These are phyloP conservation scores for Hydropotes inermis DNA, from an alignment of 2,113 vertebrate genomes.

Conservation along the genomic window DNA sequence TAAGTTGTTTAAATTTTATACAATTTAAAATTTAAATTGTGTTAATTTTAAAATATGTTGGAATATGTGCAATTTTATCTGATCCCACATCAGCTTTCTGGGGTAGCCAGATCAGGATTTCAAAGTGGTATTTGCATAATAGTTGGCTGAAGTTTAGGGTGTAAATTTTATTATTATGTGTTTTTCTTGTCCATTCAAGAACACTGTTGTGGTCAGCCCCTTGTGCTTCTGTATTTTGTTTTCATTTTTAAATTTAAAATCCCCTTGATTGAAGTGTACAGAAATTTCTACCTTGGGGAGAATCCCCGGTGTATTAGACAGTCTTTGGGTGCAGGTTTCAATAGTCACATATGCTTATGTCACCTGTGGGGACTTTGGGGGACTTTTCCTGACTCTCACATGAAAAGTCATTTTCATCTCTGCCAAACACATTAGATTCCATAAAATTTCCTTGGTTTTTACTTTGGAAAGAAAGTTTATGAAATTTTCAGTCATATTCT, in stretches of 20 bases:
- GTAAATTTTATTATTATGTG: neutral
- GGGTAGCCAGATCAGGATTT: neutral
- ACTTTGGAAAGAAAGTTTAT: neutral
- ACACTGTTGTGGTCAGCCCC: accelerated
- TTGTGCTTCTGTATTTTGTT: neutral
- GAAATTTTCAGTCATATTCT: neutral
- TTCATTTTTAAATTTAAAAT: slow-evolving; percentile 6
- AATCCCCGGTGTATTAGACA: neutral
- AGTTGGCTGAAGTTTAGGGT: neutral
- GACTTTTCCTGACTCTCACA: neutral
- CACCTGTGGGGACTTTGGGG: neutral
- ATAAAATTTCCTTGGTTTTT: slow-evolving; percentile 6
- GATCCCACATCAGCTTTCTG: neutral
- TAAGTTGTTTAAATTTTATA: neutral
- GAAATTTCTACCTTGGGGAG: neutral
- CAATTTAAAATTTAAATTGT: neutral
- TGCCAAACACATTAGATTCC: neutral
- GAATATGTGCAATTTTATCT: neutral
- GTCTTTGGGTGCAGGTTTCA: neutral
- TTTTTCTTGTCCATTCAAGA: neutral
- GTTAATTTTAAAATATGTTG: neutral
- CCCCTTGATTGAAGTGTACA: neutral
- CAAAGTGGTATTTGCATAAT: neutral
- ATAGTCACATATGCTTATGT: neutral
- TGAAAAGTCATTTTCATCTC: slow-evolving; percentile 5